Evolutionary conservation across 2,888 invertebrate genomes (phyloP), one percentile per base, ranked within the genome.

Genomic region (Gastracanthus pulcherrimus): DNA sequence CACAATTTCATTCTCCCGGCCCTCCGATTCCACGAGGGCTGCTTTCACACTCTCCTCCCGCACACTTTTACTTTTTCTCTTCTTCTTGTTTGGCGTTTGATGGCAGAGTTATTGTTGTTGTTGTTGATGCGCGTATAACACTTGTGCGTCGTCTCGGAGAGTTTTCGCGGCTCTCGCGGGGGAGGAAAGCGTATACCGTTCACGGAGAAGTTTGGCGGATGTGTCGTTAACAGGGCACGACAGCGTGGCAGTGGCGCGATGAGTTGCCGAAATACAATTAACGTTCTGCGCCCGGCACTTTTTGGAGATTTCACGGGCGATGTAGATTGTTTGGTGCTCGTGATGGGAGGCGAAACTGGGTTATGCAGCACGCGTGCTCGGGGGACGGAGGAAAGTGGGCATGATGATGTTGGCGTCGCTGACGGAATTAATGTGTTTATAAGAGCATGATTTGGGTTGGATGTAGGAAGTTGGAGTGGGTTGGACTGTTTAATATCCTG

Each of bases 181-280:
- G 1, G 13, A 3, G 13, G 9, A 7, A 1, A 1, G 38, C 38
- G 1, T 58, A 29, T 60, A n/a, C 29, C n/a, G 7, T 16, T 62
- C 1, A n/a, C 6, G n/a, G 60, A 62, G 38, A 29, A 26, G 26
- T 58, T 58, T 38, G 9, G 58, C 16, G 60, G 34, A 34, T 36
- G 36, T n/a, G 9, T 19, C 62, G 4, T 19, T 31, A 36, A 36
- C 34, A n/a, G 62, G n/a, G 4, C 34, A n/a, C 29, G 31, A 9
- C 3, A n/a, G 2, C 36, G 36, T 13, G 1, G n/a, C 16, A n/a
- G 13, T 26, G 11, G 5, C 6, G n/a, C 19, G 48, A 29, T 31
- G 51, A 51, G 48, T 70, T 51, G 48, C 19, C 51, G 23, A 51
- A 70, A 70, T 51, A 19, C 9, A 51, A 70, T 70, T 70, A 70